Evolutionary conservation across 1,140 invertebrate genomes (phyloP), one percentile per base, ranked within the genome.

Genomic region (Portunus trituberculatus): DNA sequence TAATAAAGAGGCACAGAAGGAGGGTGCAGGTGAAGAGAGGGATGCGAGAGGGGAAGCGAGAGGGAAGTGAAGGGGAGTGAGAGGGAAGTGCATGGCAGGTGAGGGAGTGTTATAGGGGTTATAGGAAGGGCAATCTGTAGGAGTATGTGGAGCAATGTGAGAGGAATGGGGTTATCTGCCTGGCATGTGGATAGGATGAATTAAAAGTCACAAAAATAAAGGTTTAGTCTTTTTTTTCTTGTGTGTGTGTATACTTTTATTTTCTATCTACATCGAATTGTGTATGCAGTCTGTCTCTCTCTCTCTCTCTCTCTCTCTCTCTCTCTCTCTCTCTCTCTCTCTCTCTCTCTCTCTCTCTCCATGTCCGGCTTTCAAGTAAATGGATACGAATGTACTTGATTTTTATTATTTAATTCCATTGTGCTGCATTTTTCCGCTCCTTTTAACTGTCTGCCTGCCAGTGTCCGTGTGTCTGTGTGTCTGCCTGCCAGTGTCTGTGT

Each of bases 271-370:
- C 39, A 39, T 1, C 39, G 39, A 39, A 39, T 6, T 2, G 46
- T 88, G 31, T 16, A 48, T 39, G 7, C 31, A 48, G 10, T 20
- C 31, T 14, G 28, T 88, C 31, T 39, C 31, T 46, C 32, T 32
- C 29, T 88, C 87, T 39, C 87, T 39, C 87, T 39, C 87, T 39
- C 87, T 88, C 87, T 88, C 87, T 88, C 87, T 88, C 87, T 88
- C 87, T 88, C 87, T 88, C 31, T 88, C 31, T 88, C 87, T 88
- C 31, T 31, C 87, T 88, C 31, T 31, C 87, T 88, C 31, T 88
- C 87, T 88, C 87, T 88, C 87, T 88, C 87, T 88, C 87, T 88
- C 87, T 88, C 31, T 88, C 87, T 88, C 87, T 88, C 31, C 32
- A 20, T 88, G 20, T 76, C 67, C 25, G 67, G 67, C 25, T 76